phyloP scores from a whole-genome alignment of 2,113 vertebrate genomes.

The Petroica traversi region DNA sequence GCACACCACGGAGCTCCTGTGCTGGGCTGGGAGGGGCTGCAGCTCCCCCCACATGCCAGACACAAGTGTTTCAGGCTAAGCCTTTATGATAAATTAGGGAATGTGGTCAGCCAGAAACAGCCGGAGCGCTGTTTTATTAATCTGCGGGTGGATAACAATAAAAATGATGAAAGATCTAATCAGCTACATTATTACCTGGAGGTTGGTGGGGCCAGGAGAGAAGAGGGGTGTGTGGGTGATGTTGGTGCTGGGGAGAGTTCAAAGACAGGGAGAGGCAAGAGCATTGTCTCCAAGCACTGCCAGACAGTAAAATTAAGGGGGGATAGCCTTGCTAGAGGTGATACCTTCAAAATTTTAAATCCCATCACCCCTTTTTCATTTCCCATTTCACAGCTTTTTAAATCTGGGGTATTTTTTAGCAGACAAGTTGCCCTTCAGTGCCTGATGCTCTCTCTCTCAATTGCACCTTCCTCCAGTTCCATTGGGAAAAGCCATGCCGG shows the following conservation, averaged over 20 bases:
- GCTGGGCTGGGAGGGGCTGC: constrained; percentile 35
- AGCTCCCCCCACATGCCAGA: background rate
- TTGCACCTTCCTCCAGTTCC: background rate
- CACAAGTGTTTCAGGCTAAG: constrained; percentile 19
- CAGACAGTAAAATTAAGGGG: background rate
- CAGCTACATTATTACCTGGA: constrained; percentile 42
- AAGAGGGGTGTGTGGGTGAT: constrained; percentile 4
- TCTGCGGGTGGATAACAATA: constrained; percentile 62
- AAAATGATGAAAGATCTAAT: constrained; percentile 68
- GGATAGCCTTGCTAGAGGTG: background rate
- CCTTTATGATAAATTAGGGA: constrained; percentile 58
- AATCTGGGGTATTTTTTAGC: background rate
- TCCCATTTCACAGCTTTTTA: background rate
- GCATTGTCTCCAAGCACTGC: background rate
- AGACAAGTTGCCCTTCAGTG: background rate
- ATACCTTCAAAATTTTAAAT: background rate
- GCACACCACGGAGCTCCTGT: background rate
- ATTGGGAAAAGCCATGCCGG: background rate
- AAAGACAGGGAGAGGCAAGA: background rate
- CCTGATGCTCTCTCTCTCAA: background rate
- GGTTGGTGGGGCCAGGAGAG: background rate
- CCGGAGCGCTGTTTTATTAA: constrained; percentile 46
- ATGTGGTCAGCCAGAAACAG: constrained; percentile 64
- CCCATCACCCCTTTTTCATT: background rate
- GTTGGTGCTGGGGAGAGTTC: background rate